Conservation (phyloP, 1,140 invertebrate genomes). For the Adoxophyes honmai region DNA sequence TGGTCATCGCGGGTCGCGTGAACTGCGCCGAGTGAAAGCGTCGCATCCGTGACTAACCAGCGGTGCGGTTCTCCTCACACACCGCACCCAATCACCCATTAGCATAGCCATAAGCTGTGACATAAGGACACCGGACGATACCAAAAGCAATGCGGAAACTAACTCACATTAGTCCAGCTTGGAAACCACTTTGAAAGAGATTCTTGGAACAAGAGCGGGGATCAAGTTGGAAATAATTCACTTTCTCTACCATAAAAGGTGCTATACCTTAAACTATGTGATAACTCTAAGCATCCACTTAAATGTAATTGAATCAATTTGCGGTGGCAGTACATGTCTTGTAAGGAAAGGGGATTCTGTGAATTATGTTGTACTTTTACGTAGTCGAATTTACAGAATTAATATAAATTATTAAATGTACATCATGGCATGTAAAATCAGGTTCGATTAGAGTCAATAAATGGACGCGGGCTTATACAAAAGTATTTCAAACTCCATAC, state of each 20-base stretch:
- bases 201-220: neutral
- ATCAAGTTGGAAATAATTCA: neutral
- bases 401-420: no score
- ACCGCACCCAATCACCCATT: neutral
- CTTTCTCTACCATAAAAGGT: neutral
- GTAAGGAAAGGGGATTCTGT: no score
- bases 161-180: slow-evolving; percentile 20
- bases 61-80: neutral
- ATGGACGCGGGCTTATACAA: no score
- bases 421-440: no score
- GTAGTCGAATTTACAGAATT: no score
- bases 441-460: no score
- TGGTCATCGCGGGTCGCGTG: slow-evolving; percentile 3
- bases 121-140: slow-evolving; percentile 13
- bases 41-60: slow-evolving; percentile 15
- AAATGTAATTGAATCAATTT: no score
- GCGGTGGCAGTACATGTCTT: no score
- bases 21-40: slow-evolving; percentile 21
- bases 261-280: no score
- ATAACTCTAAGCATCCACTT: no score
- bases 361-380: no score
- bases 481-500: neutral
- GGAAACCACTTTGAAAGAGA: slow-evolving; percentile 14
- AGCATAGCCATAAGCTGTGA: neutral
- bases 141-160: slow-evolving; percentile 21